phyloP scores from a whole-genome alignment of 2,888 invertebrate species.

The Campoplex capitator region DNA sequence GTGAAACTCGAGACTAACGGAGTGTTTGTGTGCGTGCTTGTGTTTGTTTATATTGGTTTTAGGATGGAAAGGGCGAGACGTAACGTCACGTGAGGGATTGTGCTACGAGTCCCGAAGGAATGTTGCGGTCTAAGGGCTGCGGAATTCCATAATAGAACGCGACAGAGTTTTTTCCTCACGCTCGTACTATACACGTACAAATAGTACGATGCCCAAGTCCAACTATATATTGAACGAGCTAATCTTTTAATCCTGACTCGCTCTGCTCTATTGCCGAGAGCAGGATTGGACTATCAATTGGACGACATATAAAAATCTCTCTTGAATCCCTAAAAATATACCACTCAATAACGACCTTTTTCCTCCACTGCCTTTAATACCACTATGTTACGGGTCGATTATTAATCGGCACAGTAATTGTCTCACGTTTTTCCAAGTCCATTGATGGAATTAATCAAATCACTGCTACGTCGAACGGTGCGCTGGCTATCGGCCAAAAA shows the following conservation, averaged over 20 bases:
- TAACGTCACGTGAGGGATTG: slow-evolving; percentile 79
- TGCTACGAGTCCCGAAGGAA: slow-evolving; percentile 76
- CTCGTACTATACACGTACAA: slow-evolving; percentile 1
- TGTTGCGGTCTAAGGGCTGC: slow-evolving; percentile 59
- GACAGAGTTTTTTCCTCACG: slow-evolving; percentile 65
- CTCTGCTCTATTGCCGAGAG: slow-evolving; percentile 68
- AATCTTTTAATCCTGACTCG: slow-evolving; percentile 78
- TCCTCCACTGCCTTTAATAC: neutral
- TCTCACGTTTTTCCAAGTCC: slow-evolving; percentile 14
- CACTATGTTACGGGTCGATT: neutral
- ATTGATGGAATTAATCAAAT: neutral
- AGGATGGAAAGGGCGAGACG: slow-evolving; percentile 52
- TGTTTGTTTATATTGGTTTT: slow-evolving; percentile 25
- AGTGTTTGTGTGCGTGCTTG: slow-evolving; percentile 38
- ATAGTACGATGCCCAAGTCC: slow-evolving; percentile 45
- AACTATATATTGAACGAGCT: slow-evolving; percentile 77
- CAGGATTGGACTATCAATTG: slow-evolving; percentile 57
- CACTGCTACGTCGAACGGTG: neutral
- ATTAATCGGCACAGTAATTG: slow-evolving; percentile 17
- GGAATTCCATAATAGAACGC: slow-evolving; percentile 27
- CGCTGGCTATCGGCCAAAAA: slow-evolving; percentile 7
- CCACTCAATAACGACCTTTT: neutral
- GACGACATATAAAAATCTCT: slow-evolving; percentile 60
- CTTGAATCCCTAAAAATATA: slow-evolving; percentile 18
- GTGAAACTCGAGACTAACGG: slow-evolving; percentile 10